These are phyloP conservation scores for Heliangelus exortis DNA, from an alignment of 2,797 vertebrate species.

Conservation along the genomic window DNA sequence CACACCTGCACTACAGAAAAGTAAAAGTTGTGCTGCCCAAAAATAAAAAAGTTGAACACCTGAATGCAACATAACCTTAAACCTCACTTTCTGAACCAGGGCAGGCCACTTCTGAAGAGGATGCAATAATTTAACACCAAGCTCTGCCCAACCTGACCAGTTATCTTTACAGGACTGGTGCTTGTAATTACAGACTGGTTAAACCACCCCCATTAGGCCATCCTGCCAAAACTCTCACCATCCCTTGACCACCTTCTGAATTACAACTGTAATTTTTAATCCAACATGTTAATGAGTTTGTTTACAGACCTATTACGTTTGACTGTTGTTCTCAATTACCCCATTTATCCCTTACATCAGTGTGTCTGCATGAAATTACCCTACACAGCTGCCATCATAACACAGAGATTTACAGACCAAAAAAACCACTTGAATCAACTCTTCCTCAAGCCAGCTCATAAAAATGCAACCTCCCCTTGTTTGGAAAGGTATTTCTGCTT, in stretches of 20 bases:
- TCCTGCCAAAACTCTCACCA: neutral
- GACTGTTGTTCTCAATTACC: neutral
- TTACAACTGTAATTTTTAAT: neutral
- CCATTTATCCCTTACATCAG: neutral
- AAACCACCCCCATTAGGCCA: neutral
- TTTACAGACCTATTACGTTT: neutral
- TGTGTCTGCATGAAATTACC: neutral
- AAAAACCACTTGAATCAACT: neutral
- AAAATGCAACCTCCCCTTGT: slow-evolving; percentile 30
- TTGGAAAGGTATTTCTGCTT: neutral
- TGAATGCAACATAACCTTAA: neutral
- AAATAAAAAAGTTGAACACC: neutral
- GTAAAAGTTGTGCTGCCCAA: neutral
- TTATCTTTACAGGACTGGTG: neutral
- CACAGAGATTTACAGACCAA: slow-evolving; percentile 14
- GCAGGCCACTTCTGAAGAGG: neutral
- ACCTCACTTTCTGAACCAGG: neutral
- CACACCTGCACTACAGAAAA: neutral
- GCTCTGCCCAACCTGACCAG: neutral
- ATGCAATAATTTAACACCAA: neutral
- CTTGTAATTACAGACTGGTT: neutral
- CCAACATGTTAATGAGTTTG: neutral
- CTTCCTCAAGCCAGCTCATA: neutral
- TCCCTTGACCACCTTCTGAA: neutral
- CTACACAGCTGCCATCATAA: neutral